Conservation (phyloP, 2,797 vertebrate genomes). For the Chelonia mydas region DNA sequence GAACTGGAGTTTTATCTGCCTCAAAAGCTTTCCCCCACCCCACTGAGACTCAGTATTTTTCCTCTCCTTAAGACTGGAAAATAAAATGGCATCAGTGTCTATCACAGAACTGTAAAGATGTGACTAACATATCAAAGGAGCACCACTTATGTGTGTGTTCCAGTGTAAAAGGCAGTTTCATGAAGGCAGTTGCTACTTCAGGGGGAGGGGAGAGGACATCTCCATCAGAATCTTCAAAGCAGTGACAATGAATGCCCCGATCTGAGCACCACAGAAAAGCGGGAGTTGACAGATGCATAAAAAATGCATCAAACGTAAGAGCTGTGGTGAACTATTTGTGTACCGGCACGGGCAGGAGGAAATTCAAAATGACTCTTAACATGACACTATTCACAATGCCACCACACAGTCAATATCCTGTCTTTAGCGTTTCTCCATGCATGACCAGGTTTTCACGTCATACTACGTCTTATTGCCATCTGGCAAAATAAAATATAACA, state of each 20-base stretch:
- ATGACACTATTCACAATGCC: slow-evolving; percentile 49
- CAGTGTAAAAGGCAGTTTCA: background rate
- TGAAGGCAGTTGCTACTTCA: background rate
- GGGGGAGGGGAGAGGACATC: background rate
- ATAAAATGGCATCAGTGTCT: background rate
- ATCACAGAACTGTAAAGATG: background rate
- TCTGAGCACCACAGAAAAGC: background rate
- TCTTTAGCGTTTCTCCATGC: slow-evolving; percentile 63
- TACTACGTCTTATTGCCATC: slow-evolving; percentile 60
- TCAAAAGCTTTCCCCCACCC: background rate
- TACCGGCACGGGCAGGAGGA: background rate
- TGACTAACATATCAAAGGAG: background rate
- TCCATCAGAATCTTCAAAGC: background rate
- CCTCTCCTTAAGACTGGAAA: background rate
- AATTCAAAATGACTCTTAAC: background rate
- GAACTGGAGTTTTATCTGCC: background rate
- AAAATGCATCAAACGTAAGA: slow-evolving; percentile 17
- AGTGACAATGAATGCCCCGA: background rate
- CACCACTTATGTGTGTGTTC: background rate
- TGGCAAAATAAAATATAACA: slow-evolving; percentile 54
- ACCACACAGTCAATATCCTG: slow-evolving; percentile 37
- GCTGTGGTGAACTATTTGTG: slow-evolving; percentile 1
- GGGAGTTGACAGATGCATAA: slow-evolving; percentile 13
- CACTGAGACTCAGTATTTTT: background rate
- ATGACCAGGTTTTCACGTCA: slow-evolving; percentile 67